Evolutionary conservation across 2,113 vertebrate genomes (phyloP), one percentile per base, ranked within the genome.

Genomic region (Atlantisia rogersi): DNA sequence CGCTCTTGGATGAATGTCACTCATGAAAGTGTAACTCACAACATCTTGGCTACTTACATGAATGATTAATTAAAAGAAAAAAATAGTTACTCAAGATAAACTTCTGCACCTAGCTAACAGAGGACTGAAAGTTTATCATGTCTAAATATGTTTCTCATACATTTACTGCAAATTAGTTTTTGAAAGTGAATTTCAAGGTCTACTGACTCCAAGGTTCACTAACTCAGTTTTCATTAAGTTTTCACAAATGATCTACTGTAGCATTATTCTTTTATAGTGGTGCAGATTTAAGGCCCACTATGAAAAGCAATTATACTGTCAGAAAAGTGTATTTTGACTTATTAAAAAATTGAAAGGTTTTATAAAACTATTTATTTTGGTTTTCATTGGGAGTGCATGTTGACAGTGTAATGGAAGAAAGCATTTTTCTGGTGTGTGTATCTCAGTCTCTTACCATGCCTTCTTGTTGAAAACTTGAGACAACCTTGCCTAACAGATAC

Each of bases 101-200:
- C 96, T 97, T 98, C 94, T 86, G 96, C 92, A 98, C 97, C 97
- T 97, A 97, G 91, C 86, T 91, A 86, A 95, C 82, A 96, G 91
- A 92, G 91, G 89, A 97, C 92, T 94, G 97, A 96, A 98, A 98
- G 97, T 98, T 98, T 98, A 98, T 98, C 98, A 98, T 97, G 97
- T 98, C 98, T 98, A 98, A 99, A 99, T 99, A 99, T 99, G 98
- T 99, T 99, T 99, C 98, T 99, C 98, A 98, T 98, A 98, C 98
- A 98, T 99, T 98, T 99, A 99, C 98, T 98, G 99, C 98, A 99
- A 99, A 99, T 99, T 99, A 99, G 99, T 98, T 99, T 99, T 98
- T 99, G 98, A 99, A 99, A 99, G 98, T 99, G 98, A 99, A 99
- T 99, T 99, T 99, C 99, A 99, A 98, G 99, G 99, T 98, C 98